Percentiles rank a stretch among this genome's conserved stretches.
phyloP scores from a whole-genome alignment of 2,113 vertebrate genomes.

The Cygnus buccinator region DNA sequence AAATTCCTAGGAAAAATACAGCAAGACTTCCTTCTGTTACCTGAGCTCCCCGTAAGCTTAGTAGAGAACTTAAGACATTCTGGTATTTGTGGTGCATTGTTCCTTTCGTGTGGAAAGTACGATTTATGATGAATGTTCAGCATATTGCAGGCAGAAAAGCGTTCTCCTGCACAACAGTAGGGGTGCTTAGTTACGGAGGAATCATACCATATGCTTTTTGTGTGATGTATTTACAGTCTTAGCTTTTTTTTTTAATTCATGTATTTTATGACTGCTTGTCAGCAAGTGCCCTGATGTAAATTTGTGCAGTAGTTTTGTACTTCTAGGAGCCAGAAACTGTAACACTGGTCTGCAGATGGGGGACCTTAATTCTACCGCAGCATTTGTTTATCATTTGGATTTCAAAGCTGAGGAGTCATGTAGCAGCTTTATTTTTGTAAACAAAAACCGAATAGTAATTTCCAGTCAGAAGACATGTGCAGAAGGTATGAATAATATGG shows the following conservation, averaged over 20 bases:
- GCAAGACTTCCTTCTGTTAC: slow-evolving; percentile 73
- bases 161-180: neutral
- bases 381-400: neutral
- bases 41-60: slow-evolving; percentile 47
- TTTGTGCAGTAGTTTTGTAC: neutral
- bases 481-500: neutral
- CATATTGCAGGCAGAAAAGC: neutral
- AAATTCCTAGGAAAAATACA: slow-evolving; percentile 33
- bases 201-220: neutral
- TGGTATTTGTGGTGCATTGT: neutral
- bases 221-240: neutral
- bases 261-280: neutral
- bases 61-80: neutral
- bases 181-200: neutral
- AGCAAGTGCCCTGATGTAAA: neutral
- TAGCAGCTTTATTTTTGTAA: neutral
- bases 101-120: neutral
- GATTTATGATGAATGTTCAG: neutral
- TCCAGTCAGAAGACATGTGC: neutral
- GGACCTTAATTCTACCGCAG: neutral
- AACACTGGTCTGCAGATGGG: neutral
- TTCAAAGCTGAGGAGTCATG: neutral
- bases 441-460: neutral
- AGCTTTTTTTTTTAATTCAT: neutral
- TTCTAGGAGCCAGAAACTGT: neutral